These are phyloP conservation scores for Halotydeus destructor DNA, from an alignment of 1,140 invertebrate species.

Conservation along the genomic window DNA sequence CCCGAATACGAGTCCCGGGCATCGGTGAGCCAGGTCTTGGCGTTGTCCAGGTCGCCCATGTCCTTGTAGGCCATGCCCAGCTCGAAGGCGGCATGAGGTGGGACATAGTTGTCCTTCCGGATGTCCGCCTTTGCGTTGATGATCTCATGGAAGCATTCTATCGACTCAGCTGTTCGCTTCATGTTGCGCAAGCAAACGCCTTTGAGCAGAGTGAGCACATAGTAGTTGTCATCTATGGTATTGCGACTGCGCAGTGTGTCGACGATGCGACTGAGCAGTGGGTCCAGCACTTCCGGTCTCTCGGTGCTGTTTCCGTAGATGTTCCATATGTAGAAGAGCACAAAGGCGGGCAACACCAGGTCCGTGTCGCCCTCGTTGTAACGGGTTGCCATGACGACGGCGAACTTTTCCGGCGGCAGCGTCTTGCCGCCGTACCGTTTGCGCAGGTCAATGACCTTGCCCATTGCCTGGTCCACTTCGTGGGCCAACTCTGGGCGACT, in stretches of 20 bases:
- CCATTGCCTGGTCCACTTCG: slow-evolving; percentile 30
- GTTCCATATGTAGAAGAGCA: slow-evolving; percentile 78
- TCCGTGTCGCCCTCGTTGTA: slow-evolving; percentile 48
- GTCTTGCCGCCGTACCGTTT: slow-evolving; percentile 83
- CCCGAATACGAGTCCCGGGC: slow-evolving; percentile 35
- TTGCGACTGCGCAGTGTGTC: too few relatives aligned
- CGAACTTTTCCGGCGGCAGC: slow-evolving; percentile 88
- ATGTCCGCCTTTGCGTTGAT: slow-evolving; percentile 25
- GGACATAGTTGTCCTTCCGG: slow-evolving; percentile 57
- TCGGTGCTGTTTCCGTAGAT: slow-evolving; percentile 61
- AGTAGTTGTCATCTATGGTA: slow-evolving; percentile 7
- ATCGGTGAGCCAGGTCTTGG: slow-evolving; percentile 49
- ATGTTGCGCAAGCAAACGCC: slow-evolving; percentile 52
- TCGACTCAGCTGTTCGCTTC: background rate
- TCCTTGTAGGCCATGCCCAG: slow-evolving; percentile 50
- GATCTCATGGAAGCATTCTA: background rate
- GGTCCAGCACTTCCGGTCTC: slow-evolving; percentile 39
- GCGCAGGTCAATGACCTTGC: too few relatives aligned
- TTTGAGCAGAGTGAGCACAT: slow-evolving; percentile 47
- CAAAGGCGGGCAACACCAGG: slow-evolving; percentile 24
- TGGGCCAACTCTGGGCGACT: slow-evolving; percentile 23
- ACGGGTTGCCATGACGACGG: slow-evolving; percentile 53
- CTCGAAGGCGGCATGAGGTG: slow-evolving; percentile 69
- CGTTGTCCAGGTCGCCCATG: slow-evolving; percentile 39
- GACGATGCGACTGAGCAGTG: slow-evolving; percentile 44